Base-by-base conservation (phyloP, 2,113 vertebrate genomes). In the Motacilla tschutschensis region DNA sequence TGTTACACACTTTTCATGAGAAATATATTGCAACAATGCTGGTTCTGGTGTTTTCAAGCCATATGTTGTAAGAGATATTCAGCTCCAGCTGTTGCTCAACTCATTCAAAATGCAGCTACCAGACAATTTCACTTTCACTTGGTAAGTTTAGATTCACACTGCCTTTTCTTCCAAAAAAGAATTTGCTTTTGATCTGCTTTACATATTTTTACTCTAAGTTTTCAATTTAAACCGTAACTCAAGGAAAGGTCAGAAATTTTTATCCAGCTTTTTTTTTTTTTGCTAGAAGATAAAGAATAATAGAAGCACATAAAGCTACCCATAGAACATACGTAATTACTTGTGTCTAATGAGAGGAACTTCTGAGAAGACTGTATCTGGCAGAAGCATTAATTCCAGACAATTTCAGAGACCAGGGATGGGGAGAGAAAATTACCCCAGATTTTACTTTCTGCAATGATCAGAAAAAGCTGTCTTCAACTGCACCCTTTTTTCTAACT, bases 51-150 rank as follows among this genome's bases (percentile, higher is more conserved):
- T 82, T 87, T 73, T 55, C 57, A 89, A 79, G 40, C 35, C 73
- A n/a, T 54, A 40, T 73, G 48, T 36, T 82, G 14, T 73, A 73
- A 78, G 20, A 83, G 38, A 72, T 5, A 74, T 2, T 80, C 62
- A 48, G 29, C 31, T 74, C 64, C 87, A 87, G 79, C 79, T 94
- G 82, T 84, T 84, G 55, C 67, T 67, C 47, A 91, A 50, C 16
- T 82, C 40, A 70, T 38, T 83, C 33, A 59, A 87, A 76, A 70
- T 21, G 21, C 44, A 78, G 16, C 60, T 36, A 73, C 25, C 57
- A 79, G 47, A 41, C 28, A 58, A 63, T 54, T 91, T 66, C 10
- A 64, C 79, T 93, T 91, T 44, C 26, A 77, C 36, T 17, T 2
- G 0, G 1, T 26, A 55, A 74, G 14, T 53, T 79, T 54, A 73